Base-by-base conservation (phyloP, 2,888 invertebrate genomes). In the Fissipunctia ypsillon region DNA sequence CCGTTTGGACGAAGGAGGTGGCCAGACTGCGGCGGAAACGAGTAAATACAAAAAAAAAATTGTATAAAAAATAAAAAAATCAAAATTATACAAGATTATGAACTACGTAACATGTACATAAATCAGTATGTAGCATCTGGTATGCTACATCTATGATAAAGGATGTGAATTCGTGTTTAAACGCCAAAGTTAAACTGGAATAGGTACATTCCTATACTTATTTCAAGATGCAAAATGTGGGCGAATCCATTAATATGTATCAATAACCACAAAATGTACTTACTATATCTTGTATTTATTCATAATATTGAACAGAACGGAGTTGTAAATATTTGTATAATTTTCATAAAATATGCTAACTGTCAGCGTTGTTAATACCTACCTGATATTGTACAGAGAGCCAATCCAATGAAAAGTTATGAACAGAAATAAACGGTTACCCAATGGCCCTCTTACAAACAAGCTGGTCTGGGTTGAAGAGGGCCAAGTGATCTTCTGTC, bases 261-360 rank as follows among this genome's bases (percentile, higher is more conserved):
- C n/a, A 38, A 52, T 75, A 60, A 35, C 50, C 25, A 28, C 52
- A 77, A 65, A 65, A 69, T 84, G 80, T 80, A 84, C 82, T 84
- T 81, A 84, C 59, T 61, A 35, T 61, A 38, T 81, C 76, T 84
- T 81, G 81, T 81, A 71, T 76, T 67, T 63, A 80, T 70, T 78
- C 31, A 69, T 57, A 69, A 43, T 72, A 35, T 67, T 71, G 35
- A 67, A 73, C 69, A 69, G 69, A 70, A 56, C n/a, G 45, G 70
- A 76, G 35, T 71, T 86, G 84, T 84, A 78, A 84, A 86, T 81
- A 68, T 63, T 73, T 80, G 43, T 81, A 61, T 73, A 67, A 69
- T 67, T 57, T 71, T 69, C 41, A 57, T 69, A 45, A 63, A 69
- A 68, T 48, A 48, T 22, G 22, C 43, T 63, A 64, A 54, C 25